Conservation (phyloP, 2,888 invertebrate species). For the Chymomyza procnemis region DNA sequence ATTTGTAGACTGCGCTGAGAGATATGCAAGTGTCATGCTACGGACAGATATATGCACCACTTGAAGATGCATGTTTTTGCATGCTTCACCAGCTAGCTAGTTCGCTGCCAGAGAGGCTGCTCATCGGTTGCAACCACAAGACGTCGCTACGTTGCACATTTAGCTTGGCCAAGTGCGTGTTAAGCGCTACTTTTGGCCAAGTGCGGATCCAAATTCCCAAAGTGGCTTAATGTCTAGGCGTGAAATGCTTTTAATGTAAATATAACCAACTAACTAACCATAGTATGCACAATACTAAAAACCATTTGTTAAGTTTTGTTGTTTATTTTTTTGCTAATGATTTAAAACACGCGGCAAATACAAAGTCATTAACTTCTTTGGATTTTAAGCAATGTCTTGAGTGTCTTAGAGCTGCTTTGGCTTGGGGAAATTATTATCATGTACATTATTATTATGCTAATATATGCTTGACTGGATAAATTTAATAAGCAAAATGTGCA, state of each 20-base stretch:
- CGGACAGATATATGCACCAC: neutral
- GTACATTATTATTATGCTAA: neutral
- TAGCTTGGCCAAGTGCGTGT: conserved; percentile 65
- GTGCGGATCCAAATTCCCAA: conserved; percentile 21
- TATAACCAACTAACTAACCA: neutral
- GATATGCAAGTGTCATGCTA: conserved; percentile 46
- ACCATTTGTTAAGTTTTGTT: neutral
- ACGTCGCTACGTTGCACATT: conserved; percentile 38
- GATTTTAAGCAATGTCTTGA: neutral
- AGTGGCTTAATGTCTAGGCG: conserved; percentile 32
- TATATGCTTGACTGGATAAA: neutral
- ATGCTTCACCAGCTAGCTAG: conserved; percentile 49
- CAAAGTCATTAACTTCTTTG: conserved; percentile 4
- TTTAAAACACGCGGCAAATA: neutral
- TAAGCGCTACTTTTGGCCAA: conserved; percentile 65
- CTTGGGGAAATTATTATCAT: neutral
- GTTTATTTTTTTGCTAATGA: neutral
- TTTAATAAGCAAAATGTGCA: neutral
- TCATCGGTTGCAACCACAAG: neutral
- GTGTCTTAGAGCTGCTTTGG: neutral
- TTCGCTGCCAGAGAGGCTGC: neutral
- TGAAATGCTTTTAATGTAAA: conserved; percentile 38
- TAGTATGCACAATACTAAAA: neutral
- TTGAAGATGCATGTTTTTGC: conserved; percentile 14
- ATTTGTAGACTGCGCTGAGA: conserved; percentile 50